Base-by-base conservation (phyloP, 2,797 vertebrate genomes). In the Myotis myotis region DNA sequence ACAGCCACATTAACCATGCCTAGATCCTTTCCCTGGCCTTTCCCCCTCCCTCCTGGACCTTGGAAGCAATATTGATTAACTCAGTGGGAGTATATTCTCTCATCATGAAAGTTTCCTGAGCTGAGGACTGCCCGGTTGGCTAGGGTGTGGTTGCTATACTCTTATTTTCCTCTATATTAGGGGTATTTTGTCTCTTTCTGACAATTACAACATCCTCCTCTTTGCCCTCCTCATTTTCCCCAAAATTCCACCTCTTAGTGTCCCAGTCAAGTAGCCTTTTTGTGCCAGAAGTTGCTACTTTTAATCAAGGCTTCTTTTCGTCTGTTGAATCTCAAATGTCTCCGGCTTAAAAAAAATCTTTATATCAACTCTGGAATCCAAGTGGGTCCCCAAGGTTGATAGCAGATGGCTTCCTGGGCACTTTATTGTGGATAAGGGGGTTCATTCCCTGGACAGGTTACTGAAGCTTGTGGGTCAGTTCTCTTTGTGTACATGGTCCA, bases 291-390 rank as follows among this genome's bases (percentile, higher is more conserved):
- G 60, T 68, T 81, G 19, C 60, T 95, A 33, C 55, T 81, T 71
- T 95, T 28, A 60, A 60, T 25, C 57, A 28, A 60, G 23, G 57
- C 57, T 60, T 60, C 23, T 28, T 33, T 82, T 57, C 70, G 1
- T 51, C 38, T 41, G 11, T 28, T 88, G 68, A 75, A 90, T 90
- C 33, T 78, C 86, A 84, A 60, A 92, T 55, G 2, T 38, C 60
- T 92, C 79, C 47, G 28, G 23, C 25, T 95, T 94, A 87, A 87
- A 93, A 76, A 76, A 87, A 87, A 91, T 71, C 80, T 83, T 80
- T n/a, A 9, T 49, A 55, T 64, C n/a, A 83, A 78, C n/a, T 49
- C 38, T 36, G 28, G 20, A 30, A 2, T 76, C 47, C 71, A 47
- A 79, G 38, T 49, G 30, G 36, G 89, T 68, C n/a, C 38, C 16